phyloP scores from a whole-genome alignment of 2,888 invertebrate species.

The Cenopis cana region DNA sequence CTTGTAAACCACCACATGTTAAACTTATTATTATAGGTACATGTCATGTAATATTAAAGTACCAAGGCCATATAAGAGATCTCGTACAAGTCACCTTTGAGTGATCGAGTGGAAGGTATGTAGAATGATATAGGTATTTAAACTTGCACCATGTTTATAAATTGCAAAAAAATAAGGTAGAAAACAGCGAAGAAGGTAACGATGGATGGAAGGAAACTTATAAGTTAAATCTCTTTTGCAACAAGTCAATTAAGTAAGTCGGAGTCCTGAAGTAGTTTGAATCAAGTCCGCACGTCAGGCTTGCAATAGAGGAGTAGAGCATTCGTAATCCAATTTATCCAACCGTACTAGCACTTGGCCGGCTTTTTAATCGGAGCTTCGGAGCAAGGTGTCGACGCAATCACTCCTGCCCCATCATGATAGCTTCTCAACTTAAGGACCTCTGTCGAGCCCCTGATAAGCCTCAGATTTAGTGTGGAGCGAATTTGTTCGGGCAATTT shows the following conservation, averaged over 20 bases:
- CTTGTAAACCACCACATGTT: no score
- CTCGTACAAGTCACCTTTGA: no score
- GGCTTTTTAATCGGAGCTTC: conserved; percentile 69
- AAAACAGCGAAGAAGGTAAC: background rate
- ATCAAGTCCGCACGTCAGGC: conserved; percentile 10
- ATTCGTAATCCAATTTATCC: conserved; percentile 25
- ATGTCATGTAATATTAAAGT: no score
- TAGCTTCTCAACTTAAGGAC: conserved; percentile 79
- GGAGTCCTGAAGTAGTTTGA: background rate
- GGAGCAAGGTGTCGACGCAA: conserved; percentile 62
- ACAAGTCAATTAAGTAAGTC: conserved; percentile 10
- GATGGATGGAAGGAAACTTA: background rate
- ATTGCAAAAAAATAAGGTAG: no score
- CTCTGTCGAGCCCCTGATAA: conserved; percentile 75
- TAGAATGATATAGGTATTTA: no score
- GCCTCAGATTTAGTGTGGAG: conserved; percentile 80
- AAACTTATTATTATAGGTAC: no score
- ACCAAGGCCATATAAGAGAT: no score
- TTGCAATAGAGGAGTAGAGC: conserved; percentile 27
- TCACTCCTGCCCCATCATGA: conserved; percentile 70
- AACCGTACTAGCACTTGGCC: conserved; percentile 17
- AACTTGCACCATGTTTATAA: no score
- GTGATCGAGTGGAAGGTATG: no score
- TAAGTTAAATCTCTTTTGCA: conserved; percentile 2
- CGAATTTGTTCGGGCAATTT: conserved; percentile 83